Evolutionary conservation across 37 sponge, comb jelly and placozoan genomes (phyloP), one percentile per base, ranked within the genome.

Genomic region (Cladorhizidae sp.): DNA sequence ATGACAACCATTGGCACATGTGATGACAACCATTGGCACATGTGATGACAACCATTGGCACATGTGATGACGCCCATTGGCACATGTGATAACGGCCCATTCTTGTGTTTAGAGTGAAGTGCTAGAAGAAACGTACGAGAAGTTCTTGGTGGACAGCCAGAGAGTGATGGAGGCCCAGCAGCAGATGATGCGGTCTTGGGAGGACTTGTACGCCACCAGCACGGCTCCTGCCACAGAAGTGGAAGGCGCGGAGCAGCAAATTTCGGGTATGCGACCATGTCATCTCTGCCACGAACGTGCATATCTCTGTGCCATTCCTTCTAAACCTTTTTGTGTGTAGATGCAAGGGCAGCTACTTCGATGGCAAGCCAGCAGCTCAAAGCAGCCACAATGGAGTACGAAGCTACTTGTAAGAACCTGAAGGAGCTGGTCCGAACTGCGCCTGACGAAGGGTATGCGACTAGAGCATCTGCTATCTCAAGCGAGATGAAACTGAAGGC

Each of bases 81-180:
- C n/a, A n/a, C n/a, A n/a, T n/a, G n/a, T n/a, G n/a, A n/a, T n/a
- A n/a, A n/a, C n/a, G n/a, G n/a, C n/a, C n/a, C n/a, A n/a, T n/a
- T n/a, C n/a, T n/a, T n/a, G n/a, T n/a, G n/a, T n/a, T n/a, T n/a
- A n/a, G n/a, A 36, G 18, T 32, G 36, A 65, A 14, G 3, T 35
- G 67, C 18, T 65, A 31, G 67, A 65, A 31, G 35, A 33, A 29
- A 2, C 35, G 2, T 31, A 65, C 5, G 31, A 65, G 67, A 29
- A 65, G 67, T 65, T 14, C 35, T 32, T 32, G 33, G 26, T 31
- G 20, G 35, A 65, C 17, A 32, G 32, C 35, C 33, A 33, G 17
- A 31, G 12, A 65, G 67, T 65, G 33, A 65, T 32, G 67, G 35
- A 65, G 2, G 67, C 67, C 36, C 67, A 65, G 36, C 17, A 65